Conservation (phyloP, 2,113 vertebrate genomes). For the Leptobrachium leishanense region DNA sequence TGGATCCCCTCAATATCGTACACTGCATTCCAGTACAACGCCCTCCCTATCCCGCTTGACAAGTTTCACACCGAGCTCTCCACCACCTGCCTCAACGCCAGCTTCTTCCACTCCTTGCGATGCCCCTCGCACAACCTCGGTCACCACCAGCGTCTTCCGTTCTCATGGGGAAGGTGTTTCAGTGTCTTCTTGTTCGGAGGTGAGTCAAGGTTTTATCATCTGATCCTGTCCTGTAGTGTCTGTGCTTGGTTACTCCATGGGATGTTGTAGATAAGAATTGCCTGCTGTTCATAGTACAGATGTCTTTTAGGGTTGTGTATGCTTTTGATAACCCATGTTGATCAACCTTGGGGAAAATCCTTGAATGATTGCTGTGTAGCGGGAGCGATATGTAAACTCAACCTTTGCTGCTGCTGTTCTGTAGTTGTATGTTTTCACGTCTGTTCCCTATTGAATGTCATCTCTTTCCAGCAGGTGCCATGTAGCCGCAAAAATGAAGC, state of each 20-base stretch:
- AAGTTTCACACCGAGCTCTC: constrained; percentile 59
- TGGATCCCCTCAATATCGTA: constrained; percentile 58
- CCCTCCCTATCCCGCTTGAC: constrained; percentile 58
- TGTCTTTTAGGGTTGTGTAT: not conserved
- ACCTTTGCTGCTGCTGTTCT: no score
- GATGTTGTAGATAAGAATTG: not conserved
- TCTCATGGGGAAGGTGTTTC: constrained; percentile 76
- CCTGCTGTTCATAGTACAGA: not conserved
- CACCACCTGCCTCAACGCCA: constrained; percentile 55
- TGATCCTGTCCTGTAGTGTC: not conserved
- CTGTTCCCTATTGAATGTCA: no score
- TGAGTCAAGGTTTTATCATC: constrained; percentile 56
- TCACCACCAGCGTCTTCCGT: constrained; percentile 79
- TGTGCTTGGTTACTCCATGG: not conserved
- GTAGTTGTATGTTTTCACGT: no score
- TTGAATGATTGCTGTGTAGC: no score
- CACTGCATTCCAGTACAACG: constrained; percentile 45
- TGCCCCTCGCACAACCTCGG: constrained; percentile 69
- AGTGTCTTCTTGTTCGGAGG: constrained; percentile 82
- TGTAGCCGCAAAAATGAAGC: constrained; percentile 68
- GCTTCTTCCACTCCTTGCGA: constrained; percentile 72
- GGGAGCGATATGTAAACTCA: no score
- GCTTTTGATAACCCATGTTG: not conserved
- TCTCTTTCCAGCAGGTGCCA: constrained; percentile 69
- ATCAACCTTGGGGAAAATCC: no score